Base-by-base conservation (phyloP, 1,140 invertebrate species). In the Potamilus streckersoni region DNA sequence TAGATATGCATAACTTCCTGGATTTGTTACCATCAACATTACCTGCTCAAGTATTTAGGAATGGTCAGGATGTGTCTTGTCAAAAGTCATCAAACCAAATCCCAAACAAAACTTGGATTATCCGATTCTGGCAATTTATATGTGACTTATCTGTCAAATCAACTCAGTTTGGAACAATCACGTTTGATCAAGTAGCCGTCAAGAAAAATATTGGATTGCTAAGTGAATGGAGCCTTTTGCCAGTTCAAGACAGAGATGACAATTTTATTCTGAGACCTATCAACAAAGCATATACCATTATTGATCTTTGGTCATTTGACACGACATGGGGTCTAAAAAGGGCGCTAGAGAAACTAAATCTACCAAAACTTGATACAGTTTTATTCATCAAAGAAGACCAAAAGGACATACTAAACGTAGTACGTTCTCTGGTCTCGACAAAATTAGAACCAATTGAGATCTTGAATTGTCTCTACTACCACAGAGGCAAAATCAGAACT, bases 201-300 rank as follows among this genome's bases (percentile, higher is more conserved):
- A 56, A 5, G 58, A 23, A 4, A 58, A 65, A 73, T 58, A 65
- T 73, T 0, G 27, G 58, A 66, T 5, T 23, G 8, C 19, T 73
- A 4, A 20, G 66, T n/a, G 23, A 23, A 66, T 73, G 71, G 71
- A 61, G 62, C 6, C 61, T 73, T 66, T 73, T 73, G n/a, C 71
- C 63, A 20, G 27, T 20, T 14, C 27, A 57, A 15, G 19, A 23
- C 8, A 38, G 0, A 57, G 14, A 27, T 27, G 14, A 58, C 1
- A 58, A 56, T 27, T 17, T 20, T 57, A 17, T 73, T 20, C 56
- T 66, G 16, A 65, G 64, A 1, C 62, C 62, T 63, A 57, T 73
- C 6, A 11, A n/a, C 57, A 49, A 65, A 31, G 58, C 19, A 38
- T 55, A 3, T 6, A 19, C 57, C 38, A 15, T 65, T 12, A 23